Evolutionary conservation across 2,797 vertebrate genomes (phyloP).

Genomic region (Eupleurogrammus muticus): DNA sequence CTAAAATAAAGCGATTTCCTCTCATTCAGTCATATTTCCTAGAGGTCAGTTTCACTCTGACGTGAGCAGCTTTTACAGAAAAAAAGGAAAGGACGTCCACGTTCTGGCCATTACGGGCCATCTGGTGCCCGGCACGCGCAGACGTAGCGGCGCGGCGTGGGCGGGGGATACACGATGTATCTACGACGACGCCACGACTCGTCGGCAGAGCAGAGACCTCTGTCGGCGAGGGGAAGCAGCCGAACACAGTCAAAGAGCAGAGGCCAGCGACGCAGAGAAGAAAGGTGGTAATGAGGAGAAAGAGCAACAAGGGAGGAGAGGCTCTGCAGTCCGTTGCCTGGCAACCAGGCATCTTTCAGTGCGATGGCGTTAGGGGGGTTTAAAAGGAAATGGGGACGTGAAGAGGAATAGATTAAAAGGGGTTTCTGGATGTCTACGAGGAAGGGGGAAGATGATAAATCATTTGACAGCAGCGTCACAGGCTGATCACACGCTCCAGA

Average conservation of each 20-base stretch:
- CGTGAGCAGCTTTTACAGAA: background rate
- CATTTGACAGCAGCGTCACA: slow-evolving; percentile 10
- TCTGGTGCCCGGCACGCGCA: slow-evolving; percentile 30
- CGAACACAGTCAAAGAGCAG: slow-evolving; percentile 52
- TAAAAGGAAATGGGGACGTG: slow-evolving; percentile 35
- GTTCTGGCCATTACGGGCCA: slow-evolving; percentile 37
- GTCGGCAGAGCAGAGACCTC: slow-evolving; percentile 38
- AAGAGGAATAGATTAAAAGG: slow-evolving; percentile 38
- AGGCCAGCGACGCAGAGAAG: slow-evolving; percentile 44
- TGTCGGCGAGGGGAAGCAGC: slow-evolving; percentile 25
- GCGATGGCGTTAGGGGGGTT: slow-evolving; percentile 37
- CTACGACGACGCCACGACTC: background rate
- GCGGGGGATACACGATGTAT: no score
- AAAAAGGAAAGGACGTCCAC: background rate
- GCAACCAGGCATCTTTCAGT: slow-evolving; percentile 72
- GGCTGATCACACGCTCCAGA: slow-evolving; percentile 7
- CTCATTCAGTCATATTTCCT: background rate
- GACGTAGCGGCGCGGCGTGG: slow-evolving; percentile 23
- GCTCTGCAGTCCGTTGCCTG: slow-evolving; percentile 71
- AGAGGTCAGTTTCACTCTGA: slow-evolving; percentile 13
- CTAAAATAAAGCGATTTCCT: no score
- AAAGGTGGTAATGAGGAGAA: slow-evolving; percentile 18
- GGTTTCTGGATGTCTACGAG: slow-evolving; percentile 7
- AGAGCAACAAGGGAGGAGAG: slow-evolving; percentile 52
- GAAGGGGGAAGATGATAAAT: slow-evolving; percentile 15